A percentile compares a stretch with the other conserved stretches of the same genome.
Conservation (phyloP, 2,888 invertebrate species). For the Cosmia pyralina region DNA sequence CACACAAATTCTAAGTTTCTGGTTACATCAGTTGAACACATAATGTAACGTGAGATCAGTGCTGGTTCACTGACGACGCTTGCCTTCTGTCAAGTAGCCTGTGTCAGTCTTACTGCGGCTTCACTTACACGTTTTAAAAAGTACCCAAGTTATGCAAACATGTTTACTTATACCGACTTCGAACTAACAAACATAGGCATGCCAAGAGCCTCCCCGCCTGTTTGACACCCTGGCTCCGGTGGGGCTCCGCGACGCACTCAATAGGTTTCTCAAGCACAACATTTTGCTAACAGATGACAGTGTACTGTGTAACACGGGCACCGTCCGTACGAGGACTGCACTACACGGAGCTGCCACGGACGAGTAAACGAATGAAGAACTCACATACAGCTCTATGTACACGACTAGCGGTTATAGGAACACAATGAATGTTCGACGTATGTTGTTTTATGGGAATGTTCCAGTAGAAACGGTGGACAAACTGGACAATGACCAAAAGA, state of each 20-base stretch:
- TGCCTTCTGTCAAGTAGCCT: too few relatives aligned
- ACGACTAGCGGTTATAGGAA: neutral
- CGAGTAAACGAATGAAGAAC: neutral
- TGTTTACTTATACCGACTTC: neutral
- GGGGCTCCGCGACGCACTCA: neutral
- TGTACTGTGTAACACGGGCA: neutral
- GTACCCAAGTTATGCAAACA: neutral
- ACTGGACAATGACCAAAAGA: neutral
- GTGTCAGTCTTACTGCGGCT: too few relatives aligned
- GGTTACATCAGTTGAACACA: neutral
- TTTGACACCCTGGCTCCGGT: neutral
- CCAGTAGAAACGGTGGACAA: neutral
- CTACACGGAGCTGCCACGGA: neutral
- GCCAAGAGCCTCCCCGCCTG: neutral
- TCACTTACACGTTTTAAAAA: neutral
- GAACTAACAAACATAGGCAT: neutral
- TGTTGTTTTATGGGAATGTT: neutral
- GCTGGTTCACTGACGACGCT: neutral
- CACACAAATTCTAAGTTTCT: neutral
- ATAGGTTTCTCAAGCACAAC: neutral
- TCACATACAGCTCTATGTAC: neutral
- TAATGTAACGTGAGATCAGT: neutral
- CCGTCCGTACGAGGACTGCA: neutral
- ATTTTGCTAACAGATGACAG: conserved; percentile 12
- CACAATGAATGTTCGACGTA: neutral